Conservation (phyloP, 2,888 invertebrate genomes). For the Pogonocherus hispidulus region DNA sequence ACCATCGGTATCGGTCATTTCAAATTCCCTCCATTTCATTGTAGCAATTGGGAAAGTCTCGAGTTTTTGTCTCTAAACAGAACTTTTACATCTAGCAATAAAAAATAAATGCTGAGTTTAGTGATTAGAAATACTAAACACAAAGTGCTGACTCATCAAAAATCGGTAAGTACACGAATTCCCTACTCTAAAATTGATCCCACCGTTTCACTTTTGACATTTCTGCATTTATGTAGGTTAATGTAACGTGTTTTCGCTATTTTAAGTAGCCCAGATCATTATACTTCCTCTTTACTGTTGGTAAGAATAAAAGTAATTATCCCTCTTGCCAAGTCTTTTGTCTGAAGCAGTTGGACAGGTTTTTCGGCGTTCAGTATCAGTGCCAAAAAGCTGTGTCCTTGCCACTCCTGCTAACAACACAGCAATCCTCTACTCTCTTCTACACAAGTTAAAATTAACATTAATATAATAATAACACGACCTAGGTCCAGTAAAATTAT, state of each 20-base stretch:
- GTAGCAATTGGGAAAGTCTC: too few relatives aligned
- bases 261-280: neutral
- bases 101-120: neutral
- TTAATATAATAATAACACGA: neutral
- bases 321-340: neutral
- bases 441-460: too few relatives aligned
- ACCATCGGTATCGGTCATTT: neutral
- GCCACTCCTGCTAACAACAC: slow-evolving; percentile 1
- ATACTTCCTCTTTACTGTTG: neutral
- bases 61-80: too few relatives aligned
- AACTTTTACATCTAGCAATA: too few relatives aligned
- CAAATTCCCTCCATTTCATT: slow-evolving; percentile 24
- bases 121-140: neutral
- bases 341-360: neutral
- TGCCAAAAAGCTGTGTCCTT: slow-evolving; percentile 15
- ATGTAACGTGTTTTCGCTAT: slow-evolving; percentile 6
- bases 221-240: slow-evolving; percentile 24
- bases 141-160: neutral
- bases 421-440: neutral
- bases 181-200: neutral
- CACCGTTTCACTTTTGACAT: slow-evolving; percentile 7
- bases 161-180: slow-evolving; percentile 5
- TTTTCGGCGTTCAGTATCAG: slow-evolving; percentile 16
- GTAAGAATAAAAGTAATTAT: neutral
- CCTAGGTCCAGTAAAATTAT: neutral